A percentile compares a stretch with the other conserved stretches of the same genome.
phyloP scores from a whole-genome alignment of 2,113 vertebrate genomes.

The Zapornia atra region DNA sequence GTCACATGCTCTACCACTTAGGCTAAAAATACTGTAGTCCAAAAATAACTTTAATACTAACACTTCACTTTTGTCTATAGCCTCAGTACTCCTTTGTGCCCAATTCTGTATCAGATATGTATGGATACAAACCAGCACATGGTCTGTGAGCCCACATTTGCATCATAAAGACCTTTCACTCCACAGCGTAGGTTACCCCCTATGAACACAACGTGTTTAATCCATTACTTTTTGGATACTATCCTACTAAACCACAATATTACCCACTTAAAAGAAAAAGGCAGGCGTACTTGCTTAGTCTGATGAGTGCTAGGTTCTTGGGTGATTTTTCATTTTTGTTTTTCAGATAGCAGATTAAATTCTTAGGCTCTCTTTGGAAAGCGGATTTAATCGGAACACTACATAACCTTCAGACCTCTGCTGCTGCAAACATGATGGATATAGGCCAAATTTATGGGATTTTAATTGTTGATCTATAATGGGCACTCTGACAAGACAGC shows the following conservation, averaged over 20 bases:
- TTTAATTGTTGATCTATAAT: not conserved
- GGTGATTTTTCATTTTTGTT: not conserved
- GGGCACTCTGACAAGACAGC: not conserved
- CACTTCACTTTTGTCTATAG: not conserved
- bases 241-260: not conserved
- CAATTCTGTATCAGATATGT: not conserved
- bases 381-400: not conserved
- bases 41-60: not conserved
- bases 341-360: not conserved
- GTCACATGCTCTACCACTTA: not conserved
- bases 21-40: not conserved
- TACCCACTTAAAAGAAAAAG: not conserved
- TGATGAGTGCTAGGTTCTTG: not conserved
- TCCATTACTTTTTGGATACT: not conserved
- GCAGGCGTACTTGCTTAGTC: not conserved
- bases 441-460: not conserved
- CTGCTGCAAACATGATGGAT: not conserved
- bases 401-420: not conserved
- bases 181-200: not conserved
- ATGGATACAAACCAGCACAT: not conserved
- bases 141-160: not conserved
- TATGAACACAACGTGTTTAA: not conserved
- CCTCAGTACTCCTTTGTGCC: not conserved
- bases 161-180: not conserved
- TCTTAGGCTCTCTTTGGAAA: not conserved